phyloP scores from a whole-genome alignment of 2,797 vertebrate species.

The Uromys caudimaculatus region DNA sequence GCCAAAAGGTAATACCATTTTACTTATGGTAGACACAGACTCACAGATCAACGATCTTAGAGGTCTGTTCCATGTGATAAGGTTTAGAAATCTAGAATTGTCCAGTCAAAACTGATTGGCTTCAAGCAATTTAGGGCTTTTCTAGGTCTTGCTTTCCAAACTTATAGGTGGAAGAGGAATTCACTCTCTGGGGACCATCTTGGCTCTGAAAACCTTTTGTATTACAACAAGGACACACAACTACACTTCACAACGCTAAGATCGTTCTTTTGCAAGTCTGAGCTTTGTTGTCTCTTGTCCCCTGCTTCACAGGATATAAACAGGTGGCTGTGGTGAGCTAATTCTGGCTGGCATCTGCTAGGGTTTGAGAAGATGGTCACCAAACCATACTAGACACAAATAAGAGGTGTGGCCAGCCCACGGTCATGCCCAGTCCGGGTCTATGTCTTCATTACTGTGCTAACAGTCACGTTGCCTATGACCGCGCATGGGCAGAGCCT shows the following conservation, averaged over 20 bases:
- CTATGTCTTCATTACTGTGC: no score
- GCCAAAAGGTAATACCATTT: not conserved
- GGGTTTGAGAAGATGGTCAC: no score
- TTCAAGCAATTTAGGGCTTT: not conserved
- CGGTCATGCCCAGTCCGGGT: not conserved
- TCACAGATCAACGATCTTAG: not conserved
- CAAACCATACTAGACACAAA: not conserved
- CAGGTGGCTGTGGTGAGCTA: not conserved
- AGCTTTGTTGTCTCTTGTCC: not conserved
- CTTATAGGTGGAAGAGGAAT: not conserved
- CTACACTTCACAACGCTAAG: not conserved
- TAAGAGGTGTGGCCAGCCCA: not conserved
- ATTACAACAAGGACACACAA: not conserved
- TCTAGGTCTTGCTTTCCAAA: not conserved
- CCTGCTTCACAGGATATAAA: accelerated
- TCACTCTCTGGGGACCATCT: not conserved
- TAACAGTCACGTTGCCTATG: not conserved
- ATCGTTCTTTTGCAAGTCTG: not conserved
- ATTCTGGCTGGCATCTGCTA: not conserved
- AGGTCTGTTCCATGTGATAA: not conserved
- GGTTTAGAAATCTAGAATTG: slow-evolving; percentile 1
- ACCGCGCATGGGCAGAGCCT: not conserved
- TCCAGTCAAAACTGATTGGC: not conserved
- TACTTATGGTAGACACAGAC: not conserved
- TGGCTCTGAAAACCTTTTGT: not conserved